These are phyloP conservation scores for Clitarchus hookeri DNA, from an alignment of 2,888 invertebrate species.

Conservation along the genomic window DNA sequence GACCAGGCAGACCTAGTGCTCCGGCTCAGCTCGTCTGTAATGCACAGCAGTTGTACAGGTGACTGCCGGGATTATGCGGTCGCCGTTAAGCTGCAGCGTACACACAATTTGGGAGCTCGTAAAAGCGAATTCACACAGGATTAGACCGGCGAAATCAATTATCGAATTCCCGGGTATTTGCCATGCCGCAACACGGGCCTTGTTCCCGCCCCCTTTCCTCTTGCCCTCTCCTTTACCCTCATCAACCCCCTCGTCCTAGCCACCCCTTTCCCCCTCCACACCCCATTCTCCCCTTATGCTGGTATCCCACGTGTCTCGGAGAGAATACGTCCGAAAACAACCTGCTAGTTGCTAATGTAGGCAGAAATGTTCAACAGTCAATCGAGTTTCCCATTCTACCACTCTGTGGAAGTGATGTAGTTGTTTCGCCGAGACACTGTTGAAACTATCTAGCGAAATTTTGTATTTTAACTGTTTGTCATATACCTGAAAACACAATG, in stretches of 20 bases:
- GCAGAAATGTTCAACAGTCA: too few relatives aligned
- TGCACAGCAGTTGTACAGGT: neutral
- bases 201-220: neutral
- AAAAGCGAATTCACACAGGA: slow-evolving; percentile 10
- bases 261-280: neutral
- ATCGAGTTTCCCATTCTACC: too few relatives aligned
- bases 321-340: too few relatives aligned
- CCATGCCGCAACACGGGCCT: slow-evolving; percentile 1
- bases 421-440: too few relatives aligned
- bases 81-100: neutral
- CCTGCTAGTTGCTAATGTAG: too few relatives aligned
- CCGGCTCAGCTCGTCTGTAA: neutral
- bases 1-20: neutral
- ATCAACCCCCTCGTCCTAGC: neutral
- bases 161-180: slow-evolving; percentile 10
- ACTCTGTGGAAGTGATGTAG: too few relatives aligned
- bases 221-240: neutral
- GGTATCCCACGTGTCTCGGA: neutral
- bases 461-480: too few relatives aligned
- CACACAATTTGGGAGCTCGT: slow-evolving; percentile 10
- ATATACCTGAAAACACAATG: too few relatives aligned
- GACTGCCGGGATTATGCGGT: neutral
- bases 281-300: neutral
- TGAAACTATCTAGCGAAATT: too few relatives aligned
- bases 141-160: neutral